Evolutionary conservation across 2,113 vertebrate species (phyloP).

Genomic region (Balaeniceps rex): DNA sequence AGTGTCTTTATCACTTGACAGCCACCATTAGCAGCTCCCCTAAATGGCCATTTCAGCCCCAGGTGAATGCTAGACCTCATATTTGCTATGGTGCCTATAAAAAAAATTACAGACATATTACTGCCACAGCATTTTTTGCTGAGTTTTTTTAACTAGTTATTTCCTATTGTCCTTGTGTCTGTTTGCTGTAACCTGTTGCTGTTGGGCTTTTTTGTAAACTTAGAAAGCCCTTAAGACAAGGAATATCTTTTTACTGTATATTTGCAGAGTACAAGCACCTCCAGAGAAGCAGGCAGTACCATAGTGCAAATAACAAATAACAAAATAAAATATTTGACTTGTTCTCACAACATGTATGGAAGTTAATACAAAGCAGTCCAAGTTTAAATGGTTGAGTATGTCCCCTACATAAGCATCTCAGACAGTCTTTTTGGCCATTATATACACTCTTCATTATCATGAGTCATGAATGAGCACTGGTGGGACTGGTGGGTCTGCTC

Average conservation of each 20-base stretch:
- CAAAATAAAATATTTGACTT: background rate
- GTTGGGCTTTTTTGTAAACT: fast-evolving
- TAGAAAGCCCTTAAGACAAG: background rate
- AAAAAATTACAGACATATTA: background rate
- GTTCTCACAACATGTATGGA: background rate
- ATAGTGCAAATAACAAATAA: background rate
- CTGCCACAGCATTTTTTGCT: background rate
- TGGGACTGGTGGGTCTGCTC: background rate
- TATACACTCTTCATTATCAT: background rate
- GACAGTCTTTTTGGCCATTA: background rate
- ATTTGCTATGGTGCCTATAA: background rate
- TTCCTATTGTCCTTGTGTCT: background rate
- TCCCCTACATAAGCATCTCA: background rate
- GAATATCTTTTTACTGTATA: background rate
- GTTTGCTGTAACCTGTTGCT: background rate
- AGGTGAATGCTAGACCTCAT: background rate
- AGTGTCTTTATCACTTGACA: background rate
- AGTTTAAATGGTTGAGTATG: background rate
- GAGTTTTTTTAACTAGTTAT: background rate
- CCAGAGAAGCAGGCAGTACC: fast-evolving
- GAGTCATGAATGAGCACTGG: background rate
- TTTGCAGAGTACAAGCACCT: background rate
- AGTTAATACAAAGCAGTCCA: background rate
- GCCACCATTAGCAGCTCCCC: background rate
- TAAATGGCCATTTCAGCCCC: background rate